Percentiles rank a stretch among this genome's conserved stretches.
These are phyloP conservation scores for Flexamia atlantica DNA, from an alignment of 2,888 invertebrate species.

Conservation along the genomic window DNA sequence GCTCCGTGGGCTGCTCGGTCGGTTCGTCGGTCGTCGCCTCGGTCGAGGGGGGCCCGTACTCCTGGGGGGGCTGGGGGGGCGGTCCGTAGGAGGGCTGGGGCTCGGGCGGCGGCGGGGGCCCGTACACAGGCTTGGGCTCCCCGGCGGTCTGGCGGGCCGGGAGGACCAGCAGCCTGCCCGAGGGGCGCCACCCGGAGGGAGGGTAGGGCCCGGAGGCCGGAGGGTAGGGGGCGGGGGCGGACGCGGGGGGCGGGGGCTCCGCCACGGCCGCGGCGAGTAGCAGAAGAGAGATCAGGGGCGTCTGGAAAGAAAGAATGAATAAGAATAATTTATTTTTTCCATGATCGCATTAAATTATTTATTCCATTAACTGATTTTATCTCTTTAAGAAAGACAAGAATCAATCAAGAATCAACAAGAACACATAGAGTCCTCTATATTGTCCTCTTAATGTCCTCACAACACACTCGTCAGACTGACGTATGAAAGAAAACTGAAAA, in stretches of 20 bases:
- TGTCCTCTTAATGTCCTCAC: no score
- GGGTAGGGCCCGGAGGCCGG: conserved; percentile 72
- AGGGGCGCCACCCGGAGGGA: conserved; percentile 75
- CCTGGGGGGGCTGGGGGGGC: conserved; percentile 42
- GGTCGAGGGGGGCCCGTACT: conserved; percentile 58
- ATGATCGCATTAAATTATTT: no score
- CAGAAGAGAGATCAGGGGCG: background rate
- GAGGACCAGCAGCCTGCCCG: conserved; percentile 73
- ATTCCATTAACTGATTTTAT: no score
- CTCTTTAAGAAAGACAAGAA: no score
- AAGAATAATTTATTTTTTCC: no score
- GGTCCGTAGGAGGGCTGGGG: conserved; percentile 31
- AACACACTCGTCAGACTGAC: no score
- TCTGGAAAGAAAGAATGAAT: background rate
- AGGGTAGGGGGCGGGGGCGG: conserved; percentile 27
- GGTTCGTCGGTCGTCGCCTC: conserved; percentile 45
- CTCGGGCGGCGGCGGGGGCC: conserved; percentile 11
- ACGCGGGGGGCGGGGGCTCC: conserved; percentile 35
- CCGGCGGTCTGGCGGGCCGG: conserved; percentile 69
- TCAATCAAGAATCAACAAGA: no score
- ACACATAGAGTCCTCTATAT: no score
- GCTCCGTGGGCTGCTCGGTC: conserved; percentile 48
- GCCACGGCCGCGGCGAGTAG: background rate
- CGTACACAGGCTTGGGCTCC: background rate
- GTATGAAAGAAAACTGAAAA: no score